A percentile compares a stretch with the other conserved stretches of the same genome.
Evolutionary conservation across 2,113 vertebrate genomes (phyloP).

Genomic region (Solea senegalensis): DNA sequence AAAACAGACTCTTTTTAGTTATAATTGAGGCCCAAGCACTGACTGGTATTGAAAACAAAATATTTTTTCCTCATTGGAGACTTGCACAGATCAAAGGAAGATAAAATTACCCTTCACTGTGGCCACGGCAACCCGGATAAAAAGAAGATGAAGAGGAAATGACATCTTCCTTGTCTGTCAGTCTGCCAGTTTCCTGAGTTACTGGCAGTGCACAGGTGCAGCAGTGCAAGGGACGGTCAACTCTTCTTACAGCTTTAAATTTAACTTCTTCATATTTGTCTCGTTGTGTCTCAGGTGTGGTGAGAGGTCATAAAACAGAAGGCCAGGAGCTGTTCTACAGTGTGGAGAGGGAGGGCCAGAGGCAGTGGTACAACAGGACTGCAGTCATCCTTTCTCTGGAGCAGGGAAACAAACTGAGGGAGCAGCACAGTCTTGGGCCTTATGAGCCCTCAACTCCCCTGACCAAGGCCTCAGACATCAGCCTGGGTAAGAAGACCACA

Average conservation of each 20-base stretch:
- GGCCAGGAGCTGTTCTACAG: conserved; percentile 90
- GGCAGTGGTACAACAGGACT: conserved; percentile 91
- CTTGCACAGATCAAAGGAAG: too few relatives aligned
- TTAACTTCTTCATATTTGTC: background rate
- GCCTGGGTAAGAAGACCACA: conserved; percentile 85
- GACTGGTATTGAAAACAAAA: too few relatives aligned
- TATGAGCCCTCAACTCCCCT: conserved; percentile 88
- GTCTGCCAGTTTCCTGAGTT: too few relatives aligned
- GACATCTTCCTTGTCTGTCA: too few relatives aligned
- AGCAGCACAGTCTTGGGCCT: conserved; percentile 93
- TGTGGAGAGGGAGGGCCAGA: conserved; percentile 91
- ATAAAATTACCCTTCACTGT: too few relatives aligned
- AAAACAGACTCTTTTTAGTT: too few relatives aligned
- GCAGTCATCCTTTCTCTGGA: conserved; percentile 94
- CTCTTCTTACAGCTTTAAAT: background rate
- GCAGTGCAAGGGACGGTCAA: too few relatives aligned
- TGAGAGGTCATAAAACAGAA: conserved; percentile 89
- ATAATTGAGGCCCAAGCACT: too few relatives aligned
- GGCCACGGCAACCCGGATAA: too few relatives aligned
- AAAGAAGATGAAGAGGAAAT: too few relatives aligned
- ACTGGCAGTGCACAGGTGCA: too few relatives aligned
- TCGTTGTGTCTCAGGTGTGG: conserved; percentile 82
- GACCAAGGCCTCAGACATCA: conserved; percentile 95
- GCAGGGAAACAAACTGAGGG: conserved; percentile 92
- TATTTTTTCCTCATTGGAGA: too few relatives aligned